phyloP scores from a whole-genome alignment of 2,888 invertebrate genomes.

The Dasysyrphus albostriatus region DNA sequence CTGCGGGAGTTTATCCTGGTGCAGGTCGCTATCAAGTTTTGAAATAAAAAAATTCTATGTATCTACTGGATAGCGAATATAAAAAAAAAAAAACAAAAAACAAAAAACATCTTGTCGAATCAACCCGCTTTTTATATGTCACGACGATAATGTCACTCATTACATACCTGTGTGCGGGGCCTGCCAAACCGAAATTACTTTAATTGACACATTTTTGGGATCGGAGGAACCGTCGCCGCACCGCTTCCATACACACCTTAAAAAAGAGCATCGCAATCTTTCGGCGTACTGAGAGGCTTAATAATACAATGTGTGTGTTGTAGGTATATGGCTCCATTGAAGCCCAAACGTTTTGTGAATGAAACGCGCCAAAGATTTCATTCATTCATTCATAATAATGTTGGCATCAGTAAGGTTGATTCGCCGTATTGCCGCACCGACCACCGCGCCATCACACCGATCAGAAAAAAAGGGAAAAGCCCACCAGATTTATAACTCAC shows the following conservation, averaged over 20 bases:
- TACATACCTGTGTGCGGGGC: conserved; percentile 48
- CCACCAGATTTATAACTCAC: conserved; percentile 75
- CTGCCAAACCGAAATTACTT: conserved; percentile 63
- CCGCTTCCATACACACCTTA: conserved; percentile 41
- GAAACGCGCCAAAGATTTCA: conserved; percentile 58
- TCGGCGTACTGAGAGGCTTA: conserved; percentile 31
- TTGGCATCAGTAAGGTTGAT: conserved; percentile 10
- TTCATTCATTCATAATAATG: conserved; percentile 68
- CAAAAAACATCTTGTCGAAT: conserved; percentile 29
- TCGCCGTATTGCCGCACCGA: not conserved
- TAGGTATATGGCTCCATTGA: conserved; percentile 61
- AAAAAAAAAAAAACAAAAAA: conserved; percentile 3
- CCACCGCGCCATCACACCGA: not conserved
- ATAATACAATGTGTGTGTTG: conserved; percentile 13
- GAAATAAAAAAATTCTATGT: conserved; percentile 5
- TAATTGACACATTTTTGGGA: conserved; percentile 76
- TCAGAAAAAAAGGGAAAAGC: conserved; percentile 51
- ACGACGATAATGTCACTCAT: conserved; percentile 55
- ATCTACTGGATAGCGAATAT: conserved; percentile 7
- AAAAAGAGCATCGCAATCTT: conserved; percentile 54
- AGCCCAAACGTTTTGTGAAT: conserved; percentile 65
- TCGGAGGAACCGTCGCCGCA: conserved; percentile 41
- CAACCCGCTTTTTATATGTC: conserved; percentile 61
- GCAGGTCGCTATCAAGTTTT: conserved; percentile 39
- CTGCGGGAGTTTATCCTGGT: conserved; percentile 72